Conservation (phyloP, 2,888 invertebrate species). For the Cantharis flavilabris region DNA sequence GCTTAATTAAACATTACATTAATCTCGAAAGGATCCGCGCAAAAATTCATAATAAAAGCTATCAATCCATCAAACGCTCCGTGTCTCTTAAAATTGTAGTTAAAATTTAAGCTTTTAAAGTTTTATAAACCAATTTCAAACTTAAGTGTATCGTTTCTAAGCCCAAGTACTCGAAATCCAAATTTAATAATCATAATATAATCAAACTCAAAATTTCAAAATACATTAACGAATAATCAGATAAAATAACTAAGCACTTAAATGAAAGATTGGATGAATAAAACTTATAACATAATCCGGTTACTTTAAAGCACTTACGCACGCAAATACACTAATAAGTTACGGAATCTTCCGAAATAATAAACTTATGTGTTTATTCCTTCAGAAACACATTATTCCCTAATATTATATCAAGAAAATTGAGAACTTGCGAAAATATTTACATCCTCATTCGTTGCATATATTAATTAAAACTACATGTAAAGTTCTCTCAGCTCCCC, state of each 20-base stretch:
- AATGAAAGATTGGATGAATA: neutral
- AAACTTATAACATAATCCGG: constrained; percentile 6
- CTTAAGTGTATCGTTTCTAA: neutral
- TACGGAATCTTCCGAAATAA: neutral
- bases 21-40: constrained; percentile 12
- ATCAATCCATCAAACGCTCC: constrained; percentile 6
- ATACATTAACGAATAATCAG: constrained; percentile 6
- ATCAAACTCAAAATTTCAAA: constrained; percentile 9
- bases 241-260: neutral
- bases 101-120: constrained; percentile 3
- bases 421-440: neutral
- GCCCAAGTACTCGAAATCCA: constrained; percentile 5
- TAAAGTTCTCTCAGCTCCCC: too few species aligned
- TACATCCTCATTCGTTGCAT: too few species aligned
- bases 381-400: neutral
- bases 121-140: constrained; percentile 3
- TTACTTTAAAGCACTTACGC: constrained; percentile 6
- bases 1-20: constrained; percentile 16
- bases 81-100: neutral
- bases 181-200: constrained; percentile 9
- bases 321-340: constrained; percentile 6
- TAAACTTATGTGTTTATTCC: neutral
- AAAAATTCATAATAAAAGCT: constrained; percentile 8
- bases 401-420: neutral
- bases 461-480: too few species aligned